Evolutionary conservation across 2,797 vertebrate species (phyloP).

Genomic region (Peromyscus nudipes): DNA sequence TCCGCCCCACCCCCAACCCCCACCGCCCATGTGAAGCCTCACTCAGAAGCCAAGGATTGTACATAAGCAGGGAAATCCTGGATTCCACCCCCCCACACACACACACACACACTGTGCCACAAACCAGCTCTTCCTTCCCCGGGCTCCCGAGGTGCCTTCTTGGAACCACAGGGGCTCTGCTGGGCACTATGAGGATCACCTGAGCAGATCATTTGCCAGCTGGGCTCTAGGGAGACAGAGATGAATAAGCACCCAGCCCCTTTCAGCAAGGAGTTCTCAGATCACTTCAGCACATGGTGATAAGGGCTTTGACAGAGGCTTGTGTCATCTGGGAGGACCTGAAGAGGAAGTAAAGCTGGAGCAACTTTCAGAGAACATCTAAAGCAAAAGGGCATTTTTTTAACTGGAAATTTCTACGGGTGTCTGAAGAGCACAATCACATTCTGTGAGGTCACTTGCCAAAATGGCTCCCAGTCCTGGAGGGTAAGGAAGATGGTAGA

Average conservation of each 20-base stretch:
- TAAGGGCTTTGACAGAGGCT: not conserved
- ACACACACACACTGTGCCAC: no score
- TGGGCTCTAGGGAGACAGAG: not conserved
- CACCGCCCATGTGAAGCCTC: not conserved
- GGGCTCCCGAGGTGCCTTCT: not conserved
- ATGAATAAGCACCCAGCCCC: not conserved
- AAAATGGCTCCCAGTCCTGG: not conserved
- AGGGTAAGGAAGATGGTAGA: not conserved
- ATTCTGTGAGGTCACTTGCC: not conserved
- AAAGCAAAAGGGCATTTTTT: not conserved
- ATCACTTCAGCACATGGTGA: not conserved
- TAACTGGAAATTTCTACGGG: not conserved
- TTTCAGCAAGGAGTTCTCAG: not conserved
- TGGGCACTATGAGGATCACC: not conserved
- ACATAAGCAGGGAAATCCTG: not conserved
- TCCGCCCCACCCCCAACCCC: not conserved
- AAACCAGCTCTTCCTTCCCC: not conserved
- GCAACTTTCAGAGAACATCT: not conserved
- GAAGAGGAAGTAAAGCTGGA: not conserved
- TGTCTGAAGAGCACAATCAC: not conserved
- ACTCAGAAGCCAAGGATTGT: not conserved
- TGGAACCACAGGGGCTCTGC: not conserved
- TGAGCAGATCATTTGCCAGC: not conserved
- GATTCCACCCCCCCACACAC: no score
- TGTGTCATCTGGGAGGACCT: fast-evolving